Conservation (phyloP, 2,888 invertebrate genomes). For the Drosophila borborema region DNA sequence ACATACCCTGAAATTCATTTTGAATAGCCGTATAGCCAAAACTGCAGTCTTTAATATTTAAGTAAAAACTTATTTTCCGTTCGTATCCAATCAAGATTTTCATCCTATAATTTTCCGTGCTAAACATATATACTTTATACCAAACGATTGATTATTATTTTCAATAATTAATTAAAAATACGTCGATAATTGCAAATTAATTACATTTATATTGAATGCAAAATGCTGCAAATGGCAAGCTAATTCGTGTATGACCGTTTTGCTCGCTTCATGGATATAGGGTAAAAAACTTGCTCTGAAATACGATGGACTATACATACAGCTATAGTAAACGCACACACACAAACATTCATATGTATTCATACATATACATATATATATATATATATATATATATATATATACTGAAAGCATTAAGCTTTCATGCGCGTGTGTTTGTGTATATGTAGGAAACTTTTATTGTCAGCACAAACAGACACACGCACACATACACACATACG, state of each 20-base stretch:
- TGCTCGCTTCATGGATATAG: slow-evolving; percentile 49
- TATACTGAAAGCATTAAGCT: slow-evolving; percentile 68
- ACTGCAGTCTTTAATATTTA: background rate
- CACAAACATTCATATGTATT: slow-evolving; percentile 23
- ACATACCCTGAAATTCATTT: slow-evolving; percentile 19
- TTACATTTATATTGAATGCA: background rate
- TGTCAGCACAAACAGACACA: slow-evolving; percentile 75
- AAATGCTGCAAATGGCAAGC: slow-evolving; percentile 2
- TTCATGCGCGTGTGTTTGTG: slow-evolving; percentile 58
- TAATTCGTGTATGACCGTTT: slow-evolving; percentile 23
- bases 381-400: slow-evolving; percentile 16
- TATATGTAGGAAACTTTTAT: slow-evolving; percentile 73
- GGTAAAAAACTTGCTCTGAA: slow-evolving; percentile 77
- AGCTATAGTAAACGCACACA: slow-evolving; percentile 45
- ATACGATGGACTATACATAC: slow-evolving; percentile 72
- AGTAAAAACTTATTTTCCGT: too few relatives aligned
- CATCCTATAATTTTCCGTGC: too few relatives aligned
- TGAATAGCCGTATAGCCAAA: background rate
- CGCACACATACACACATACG: slow-evolving; percentile 34
- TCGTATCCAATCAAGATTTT: too few relatives aligned
- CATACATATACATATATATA: background rate
- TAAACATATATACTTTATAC: too few relatives aligned
- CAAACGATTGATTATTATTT: too few relatives aligned
- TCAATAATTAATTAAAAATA: too few relatives aligned
- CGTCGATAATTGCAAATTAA: background rate